Conservation (phyloP, 64 coral and sea anemone species). For the Actinia tenebrosa region DNA sequence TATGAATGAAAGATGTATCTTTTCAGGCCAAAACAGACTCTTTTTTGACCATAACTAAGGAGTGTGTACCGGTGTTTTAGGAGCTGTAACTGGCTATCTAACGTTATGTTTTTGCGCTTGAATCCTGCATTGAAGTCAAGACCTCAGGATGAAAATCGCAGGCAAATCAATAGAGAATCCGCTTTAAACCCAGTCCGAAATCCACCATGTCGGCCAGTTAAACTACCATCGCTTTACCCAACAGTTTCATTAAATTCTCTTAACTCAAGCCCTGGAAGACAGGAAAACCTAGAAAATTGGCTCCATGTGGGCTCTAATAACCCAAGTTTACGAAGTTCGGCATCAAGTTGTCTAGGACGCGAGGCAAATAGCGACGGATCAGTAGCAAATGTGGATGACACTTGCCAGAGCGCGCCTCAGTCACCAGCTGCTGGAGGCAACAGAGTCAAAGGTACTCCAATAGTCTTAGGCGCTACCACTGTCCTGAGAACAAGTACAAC, state of each 20-base stretch:
- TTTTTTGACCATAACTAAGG: background rate
- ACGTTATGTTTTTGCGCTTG: slow-evolving; percentile 10
- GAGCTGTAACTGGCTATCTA: background rate
- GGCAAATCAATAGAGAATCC: background rate
- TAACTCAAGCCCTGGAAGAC: slow-evolving; percentile 14
- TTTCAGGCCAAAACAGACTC: background rate
- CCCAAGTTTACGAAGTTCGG: slow-evolving; percentile 11
- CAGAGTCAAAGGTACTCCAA: slow-evolving; percentile 61
- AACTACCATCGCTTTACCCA: slow-evolving; percentile 74
- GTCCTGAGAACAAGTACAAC: slow-evolving; percentile 59
- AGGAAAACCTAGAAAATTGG: background rate
- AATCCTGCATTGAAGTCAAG: slow-evolving; percentile 40
- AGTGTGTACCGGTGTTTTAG: background rate
- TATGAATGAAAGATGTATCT: background rate
- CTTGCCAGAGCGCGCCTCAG: background rate
- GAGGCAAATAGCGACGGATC: background rate
- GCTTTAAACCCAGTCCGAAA: slow-evolving; percentile 40
- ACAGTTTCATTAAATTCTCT: slow-evolving; percentile 66
- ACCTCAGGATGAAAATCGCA: slow-evolving; percentile 16
- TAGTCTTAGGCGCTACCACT: slow-evolving; percentile 52
- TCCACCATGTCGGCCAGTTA: slow-evolving; percentile 29
- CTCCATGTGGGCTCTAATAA: slow-evolving; percentile 1
- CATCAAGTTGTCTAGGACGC: background rate
- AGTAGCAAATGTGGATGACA: background rate
- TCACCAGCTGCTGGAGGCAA: background rate